These are phyloP conservation scores for Sardina pilchardus DNA, from an alignment of 2,113 vertebrate species.

Conservation along the genomic window DNA sequence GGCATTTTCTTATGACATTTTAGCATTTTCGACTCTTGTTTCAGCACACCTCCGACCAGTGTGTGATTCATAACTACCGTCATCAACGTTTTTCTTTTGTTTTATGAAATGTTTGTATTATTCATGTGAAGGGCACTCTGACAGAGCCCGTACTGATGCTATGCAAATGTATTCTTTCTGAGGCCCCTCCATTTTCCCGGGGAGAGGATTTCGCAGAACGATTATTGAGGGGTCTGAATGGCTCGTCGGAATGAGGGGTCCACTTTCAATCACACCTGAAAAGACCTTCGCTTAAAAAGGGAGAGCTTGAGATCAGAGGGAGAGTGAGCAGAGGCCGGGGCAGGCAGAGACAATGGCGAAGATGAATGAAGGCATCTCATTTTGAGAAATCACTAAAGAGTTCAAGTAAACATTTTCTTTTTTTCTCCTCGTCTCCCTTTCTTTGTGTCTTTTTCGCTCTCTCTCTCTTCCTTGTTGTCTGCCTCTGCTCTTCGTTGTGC, in stretches of 20 bases:
- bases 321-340: not conserved
- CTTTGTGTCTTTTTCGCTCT: not conserved
- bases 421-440: not conserved
- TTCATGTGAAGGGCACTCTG: not conserved
- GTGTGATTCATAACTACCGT: not conserved
- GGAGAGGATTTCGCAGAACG: not conserved
- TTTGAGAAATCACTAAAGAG: not conserved
- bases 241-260: slow-evolving; percentile 2
- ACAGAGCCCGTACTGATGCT: not conserved
- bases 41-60: not conserved
- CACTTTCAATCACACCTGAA: slow-evolving; percentile 5
- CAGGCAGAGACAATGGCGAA: not conserved
- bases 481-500: not conserved
- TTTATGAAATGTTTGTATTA: slow-evolving; percentile 2
- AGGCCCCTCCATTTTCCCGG: not conserved
- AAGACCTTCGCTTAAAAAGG: not conserved
- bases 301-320: not conserved
- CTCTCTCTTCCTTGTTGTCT: not conserved
- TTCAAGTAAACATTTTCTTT: not conserved
- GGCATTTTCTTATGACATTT: slow-evolving; percentile 8
- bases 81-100: not conserved
- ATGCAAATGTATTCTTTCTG: slow-evolving; percentile 5
- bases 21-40: not conserved
- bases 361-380: not conserved
- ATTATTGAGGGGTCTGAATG: slow-evolving; percentile 10